Conservation (phyloP, 2,797 vertebrate species). For the Lithobates pipiens region DNA sequence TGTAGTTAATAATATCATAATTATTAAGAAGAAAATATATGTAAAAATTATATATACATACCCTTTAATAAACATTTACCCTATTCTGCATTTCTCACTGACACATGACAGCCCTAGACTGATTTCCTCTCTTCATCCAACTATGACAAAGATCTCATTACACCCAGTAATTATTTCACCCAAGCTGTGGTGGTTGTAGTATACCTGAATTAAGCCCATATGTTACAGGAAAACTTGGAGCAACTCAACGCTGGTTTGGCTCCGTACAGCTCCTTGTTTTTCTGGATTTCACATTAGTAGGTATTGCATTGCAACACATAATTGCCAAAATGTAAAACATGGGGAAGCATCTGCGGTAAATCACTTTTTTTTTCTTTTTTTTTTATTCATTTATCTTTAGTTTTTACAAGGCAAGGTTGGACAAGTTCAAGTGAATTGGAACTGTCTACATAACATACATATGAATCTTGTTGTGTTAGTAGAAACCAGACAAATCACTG, state of each 20-base stretch:
- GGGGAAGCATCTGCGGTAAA: conserved; percentile 73
- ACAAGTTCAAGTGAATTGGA: conserved; percentile 66
- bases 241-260: conserved; percentile 66
- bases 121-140: conserved; percentile 71
- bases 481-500: too few species aligned
- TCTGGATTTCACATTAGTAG: conserved; percentile 73
- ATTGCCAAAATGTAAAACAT: conserved; percentile 75
- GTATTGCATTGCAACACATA: conserved; percentile 71
- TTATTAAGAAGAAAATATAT: too few species aligned
- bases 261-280: conserved; percentile 53
- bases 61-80: not conserved
- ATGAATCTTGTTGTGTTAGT: conserved; percentile 11
- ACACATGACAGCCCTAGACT: conserved; percentile 63
- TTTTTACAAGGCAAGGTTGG: conserved; percentile 66
- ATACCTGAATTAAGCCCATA: conserved; percentile 78
- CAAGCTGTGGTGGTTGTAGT: conserved; percentile 37
- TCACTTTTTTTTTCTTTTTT: conserved; percentile 63
- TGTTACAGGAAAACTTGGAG: conserved; percentile 68
- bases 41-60: not conserved
- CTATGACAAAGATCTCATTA: conserved; percentile 81
- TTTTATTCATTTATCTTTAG: conserved; percentile 37
- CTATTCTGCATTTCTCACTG: conserved; percentile 75
- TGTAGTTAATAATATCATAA: too few species aligned
- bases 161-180: conserved; percentile 75
- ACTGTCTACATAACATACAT: conserved; percentile 71